phyloP scores from a whole-genome alignment of 2,888 invertebrate genomes.

The Terebella lapidaria region DNA sequence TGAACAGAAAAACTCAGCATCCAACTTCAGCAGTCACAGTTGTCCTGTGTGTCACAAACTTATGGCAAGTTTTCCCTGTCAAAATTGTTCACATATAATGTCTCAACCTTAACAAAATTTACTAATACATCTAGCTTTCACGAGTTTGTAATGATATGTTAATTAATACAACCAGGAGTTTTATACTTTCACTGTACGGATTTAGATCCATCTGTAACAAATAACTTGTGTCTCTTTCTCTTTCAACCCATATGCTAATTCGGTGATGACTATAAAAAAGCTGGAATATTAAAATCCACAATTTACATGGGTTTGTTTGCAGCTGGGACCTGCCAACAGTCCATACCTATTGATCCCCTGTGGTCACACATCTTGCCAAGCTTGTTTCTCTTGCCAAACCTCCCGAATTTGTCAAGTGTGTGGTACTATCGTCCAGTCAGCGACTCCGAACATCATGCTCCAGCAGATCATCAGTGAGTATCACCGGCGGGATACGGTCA shows the following conservation, averaged over 20 bases:
- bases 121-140: too few species aligned
- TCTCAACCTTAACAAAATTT: too few species aligned
- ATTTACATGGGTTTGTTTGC: too few species aligned
- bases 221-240: too few species aligned
- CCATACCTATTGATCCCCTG: not conserved
- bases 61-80: not conserved
- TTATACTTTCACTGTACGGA: not conserved
- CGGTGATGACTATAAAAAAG: too few species aligned
- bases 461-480: not conserved
- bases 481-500: too few species aligned
- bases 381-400: not conserved
- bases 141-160: not conserved
- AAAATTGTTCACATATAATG: not conserved
- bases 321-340: not conserved
- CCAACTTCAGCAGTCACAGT: not conserved
- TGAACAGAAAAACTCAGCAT: too few species aligned
- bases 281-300: not conserved
- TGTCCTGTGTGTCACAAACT: not conserved
- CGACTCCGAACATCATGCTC: not conserved
- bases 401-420: not conserved
- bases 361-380: not conserved
- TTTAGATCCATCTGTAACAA: too few species aligned
- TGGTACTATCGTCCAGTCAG: not conserved
- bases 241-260: not conserved
- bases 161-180: not conserved